A percentile compares a stretch with the other conserved stretches of the same genome.
Evolutionary conservation across 2,888 invertebrate species (phyloP).

Genomic region (Nymphalis urticae): DNA sequence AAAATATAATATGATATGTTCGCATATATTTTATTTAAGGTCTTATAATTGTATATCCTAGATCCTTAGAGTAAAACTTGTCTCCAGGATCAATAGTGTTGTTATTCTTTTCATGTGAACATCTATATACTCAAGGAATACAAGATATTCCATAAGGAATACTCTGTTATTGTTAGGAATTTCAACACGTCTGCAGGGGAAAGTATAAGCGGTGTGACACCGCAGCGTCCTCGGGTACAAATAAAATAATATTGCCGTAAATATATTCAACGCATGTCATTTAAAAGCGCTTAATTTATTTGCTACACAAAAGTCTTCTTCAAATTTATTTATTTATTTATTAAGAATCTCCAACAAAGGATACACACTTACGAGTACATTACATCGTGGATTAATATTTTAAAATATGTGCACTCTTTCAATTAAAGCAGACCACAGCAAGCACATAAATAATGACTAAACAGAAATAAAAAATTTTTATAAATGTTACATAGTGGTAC

Average conservation of each 20-base stretch:
- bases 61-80: background rate
- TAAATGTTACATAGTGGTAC: too few species aligned
- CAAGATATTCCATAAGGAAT: constrained; percentile 1
- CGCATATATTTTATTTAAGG: too few species aligned
- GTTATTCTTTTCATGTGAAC: background rate
- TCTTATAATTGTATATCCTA: too few species aligned
- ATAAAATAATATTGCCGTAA: background rate
- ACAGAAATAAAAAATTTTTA: too few species aligned
- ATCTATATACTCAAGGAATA: background rate
- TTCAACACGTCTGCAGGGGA: background rate
- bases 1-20: too few species aligned
- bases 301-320: background rate
- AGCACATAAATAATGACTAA: too few species aligned
- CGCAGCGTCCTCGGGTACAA: background rate
- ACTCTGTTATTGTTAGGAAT: background rate
- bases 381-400: too few species aligned
- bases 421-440: too few species aligned
- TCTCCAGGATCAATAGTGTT: background rate
- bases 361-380: too few species aligned
- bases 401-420: too few species aligned
- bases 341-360: too few species aligned
- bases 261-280: background rate
- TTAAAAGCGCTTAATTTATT: background rate
- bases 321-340: too few species aligned
- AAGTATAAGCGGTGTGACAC: background rate